Conservation (phyloP, 2,113 vertebrate species). For the Amblyopsis rosae region DNA sequence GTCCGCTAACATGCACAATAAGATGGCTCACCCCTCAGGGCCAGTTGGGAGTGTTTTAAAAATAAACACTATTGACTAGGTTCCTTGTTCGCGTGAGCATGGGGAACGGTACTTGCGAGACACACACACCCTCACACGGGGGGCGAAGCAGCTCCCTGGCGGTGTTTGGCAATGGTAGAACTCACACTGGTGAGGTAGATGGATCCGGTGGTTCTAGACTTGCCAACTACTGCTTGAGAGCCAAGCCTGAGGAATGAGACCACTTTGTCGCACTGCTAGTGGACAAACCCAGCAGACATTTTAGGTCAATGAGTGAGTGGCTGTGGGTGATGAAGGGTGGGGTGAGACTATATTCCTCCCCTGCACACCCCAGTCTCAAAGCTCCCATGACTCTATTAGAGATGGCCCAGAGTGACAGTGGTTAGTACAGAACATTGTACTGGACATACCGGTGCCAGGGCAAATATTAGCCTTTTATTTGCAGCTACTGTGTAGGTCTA, state of each 20-base stretch:
- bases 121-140: neutral
- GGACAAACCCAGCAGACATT: conserved; percentile 7
- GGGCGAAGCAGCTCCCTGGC: conserved; percentile 70
- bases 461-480: neutral
- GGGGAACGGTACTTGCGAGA: neutral
- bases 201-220: conserved; percentile 99
- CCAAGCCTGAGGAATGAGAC: conserved; percentile 4
- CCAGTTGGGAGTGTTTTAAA: too few species aligned
- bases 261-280: neutral
- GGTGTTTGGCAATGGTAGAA: conserved; percentile 99
- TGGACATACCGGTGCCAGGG: neutral
- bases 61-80: too few species aligned
- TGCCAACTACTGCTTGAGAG: conserved; percentile 94
- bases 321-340: conserved; percentile 78
- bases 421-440: neutral
- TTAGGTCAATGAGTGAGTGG: conserved; percentile 74
- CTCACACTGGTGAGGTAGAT: conserved; percentile 99
- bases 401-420: neutral
- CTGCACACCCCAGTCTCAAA: conserved; percentile 83
- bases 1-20: neutral
- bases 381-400: conserved; percentile 55
- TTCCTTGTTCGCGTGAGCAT: neutral
- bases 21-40: neutral
- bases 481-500: neutral
- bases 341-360: conserved; percentile 75